Conservation (phyloP, 53 echinoderm and acorn worm species). For the Antedon mediterranea region DNA sequence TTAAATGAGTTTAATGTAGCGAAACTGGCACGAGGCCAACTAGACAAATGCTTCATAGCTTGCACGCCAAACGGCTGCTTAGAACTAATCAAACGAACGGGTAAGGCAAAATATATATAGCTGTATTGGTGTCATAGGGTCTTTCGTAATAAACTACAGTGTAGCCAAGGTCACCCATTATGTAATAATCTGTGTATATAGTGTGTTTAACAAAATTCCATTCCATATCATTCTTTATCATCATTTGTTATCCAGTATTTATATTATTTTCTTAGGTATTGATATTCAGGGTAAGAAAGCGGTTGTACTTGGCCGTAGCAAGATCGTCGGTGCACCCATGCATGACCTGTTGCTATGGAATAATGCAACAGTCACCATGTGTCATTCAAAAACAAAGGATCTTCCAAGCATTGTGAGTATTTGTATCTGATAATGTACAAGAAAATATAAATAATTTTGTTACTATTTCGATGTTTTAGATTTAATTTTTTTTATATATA, state of each 20-base stretch:
- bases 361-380: conserved; percentile 95
- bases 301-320: conserved; percentile 88
- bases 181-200: no score
- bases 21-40: conserved; percentile 71
- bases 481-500: background rate
- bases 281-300: conserved; percentile 73
- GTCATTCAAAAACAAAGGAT: conserved; percentile 81
- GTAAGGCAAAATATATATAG: conserved; percentile 17
- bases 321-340: conserved; percentile 98
- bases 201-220: no score
- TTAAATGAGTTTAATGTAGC: conserved; percentile 76
- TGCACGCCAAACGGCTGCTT: conserved; percentile 91
- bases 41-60: conserved; percentile 73
- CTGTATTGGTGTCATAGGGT: no score
- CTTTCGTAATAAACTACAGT: no score
- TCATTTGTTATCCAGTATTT: no score
- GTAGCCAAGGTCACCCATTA: no score
- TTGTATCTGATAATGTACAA: background rate
- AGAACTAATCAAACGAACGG: conserved; percentile 77
- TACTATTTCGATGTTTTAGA: background rate
- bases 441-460: no score
- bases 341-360: conserved; percentile 75
- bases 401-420: conserved; percentile 70
- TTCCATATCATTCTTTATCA: no score
- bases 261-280: conserved; percentile 46